These are phyloP conservation scores for Drosophila subsilvestris DNA, from an alignment of 2,888 invertebrate genomes.

Conservation along the genomic window DNA sequence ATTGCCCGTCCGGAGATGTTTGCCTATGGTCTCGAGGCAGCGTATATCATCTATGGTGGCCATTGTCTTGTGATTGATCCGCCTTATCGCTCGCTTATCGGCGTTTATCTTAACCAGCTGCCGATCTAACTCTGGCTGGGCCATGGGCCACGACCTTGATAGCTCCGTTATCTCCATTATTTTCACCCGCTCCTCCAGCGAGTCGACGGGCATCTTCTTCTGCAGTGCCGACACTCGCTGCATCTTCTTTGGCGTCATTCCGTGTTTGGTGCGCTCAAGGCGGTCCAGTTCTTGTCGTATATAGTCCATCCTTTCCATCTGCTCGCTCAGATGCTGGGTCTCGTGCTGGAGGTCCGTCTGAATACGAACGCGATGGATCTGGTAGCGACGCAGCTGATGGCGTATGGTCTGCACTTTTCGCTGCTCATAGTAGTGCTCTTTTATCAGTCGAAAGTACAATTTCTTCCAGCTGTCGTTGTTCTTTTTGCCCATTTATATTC, in stretches of 20 bases:
- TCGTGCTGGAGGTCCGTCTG: conserved; percentile 20
- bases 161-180: conserved; percentile 47
- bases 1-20: not conserved
- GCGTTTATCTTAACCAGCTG: conserved; percentile 13
- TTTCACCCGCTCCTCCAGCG: conserved; percentile 25
- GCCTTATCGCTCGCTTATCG: not conserved
- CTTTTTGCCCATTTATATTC: not conserved
- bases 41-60: conserved; percentile 42
- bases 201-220: conserved; percentile 10
- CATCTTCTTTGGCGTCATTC: not conserved
- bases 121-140: not conserved
- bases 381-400: conserved; percentile 12
- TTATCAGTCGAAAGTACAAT: conserved; percentile 5
- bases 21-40: conserved; percentile 19
- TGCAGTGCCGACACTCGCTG: conserved; percentile 7
- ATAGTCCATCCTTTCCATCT: conserved; percentile 3
- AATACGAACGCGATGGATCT: not conserved
- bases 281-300: conserved; percentile 9
- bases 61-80: conserved; percentile 33
- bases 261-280: not conserved
- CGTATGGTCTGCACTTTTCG: conserved; percentile 1
- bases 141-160: not conserved
- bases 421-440: conserved; percentile 14
- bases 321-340: not conserved
- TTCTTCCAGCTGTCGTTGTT: conserved; percentile 28